Conservation (phyloP, 2,113 vertebrate species). For the Erinaceus europaeus region DNA sequence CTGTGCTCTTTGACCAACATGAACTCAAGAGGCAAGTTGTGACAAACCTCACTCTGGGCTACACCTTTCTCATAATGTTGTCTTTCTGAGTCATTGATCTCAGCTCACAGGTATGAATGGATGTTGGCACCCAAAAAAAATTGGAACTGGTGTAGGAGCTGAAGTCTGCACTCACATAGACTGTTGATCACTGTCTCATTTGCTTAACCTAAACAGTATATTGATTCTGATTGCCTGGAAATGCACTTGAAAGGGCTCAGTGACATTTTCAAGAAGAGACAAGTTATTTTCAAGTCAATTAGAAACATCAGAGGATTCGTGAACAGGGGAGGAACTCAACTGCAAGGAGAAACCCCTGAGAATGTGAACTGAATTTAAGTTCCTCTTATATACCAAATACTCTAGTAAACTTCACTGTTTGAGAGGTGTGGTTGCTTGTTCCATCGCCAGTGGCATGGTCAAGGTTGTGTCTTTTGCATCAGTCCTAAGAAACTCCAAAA, state of each 20-base stretch:
- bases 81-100: not conserved
- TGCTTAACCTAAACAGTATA: conserved; percentile 75
- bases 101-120: conserved; percentile 59
- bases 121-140: conserved; percentile 62
- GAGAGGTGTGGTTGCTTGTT: conserved; percentile 56
- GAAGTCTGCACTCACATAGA: not conserved
- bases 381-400: conserved; percentile 63
- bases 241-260: conserved; percentile 78
- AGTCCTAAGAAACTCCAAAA: conserved; percentile 37
- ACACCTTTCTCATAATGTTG: not conserved
- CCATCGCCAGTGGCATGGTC: conserved; percentile 40
- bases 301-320: conserved; percentile 66
- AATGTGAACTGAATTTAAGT: conserved; percentile 70
- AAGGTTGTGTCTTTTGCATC: not conserved
- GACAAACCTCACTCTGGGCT: not conserved
- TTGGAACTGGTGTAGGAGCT: conserved; percentile 47
- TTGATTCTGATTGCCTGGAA: conserved; percentile 80
- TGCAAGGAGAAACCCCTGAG: conserved; percentile 70
- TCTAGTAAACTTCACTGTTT: conserved; percentile 69
- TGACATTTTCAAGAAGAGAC: conserved; percentile 81
- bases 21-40: not conserved
- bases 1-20: not conserved
- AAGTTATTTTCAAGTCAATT: conserved; percentile 80
- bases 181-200: conserved; percentile 78
- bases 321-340: conserved; percentile 65